Conservation (phyloP, 1,140 invertebrate species). For the Drosophila watanabei region DNA sequence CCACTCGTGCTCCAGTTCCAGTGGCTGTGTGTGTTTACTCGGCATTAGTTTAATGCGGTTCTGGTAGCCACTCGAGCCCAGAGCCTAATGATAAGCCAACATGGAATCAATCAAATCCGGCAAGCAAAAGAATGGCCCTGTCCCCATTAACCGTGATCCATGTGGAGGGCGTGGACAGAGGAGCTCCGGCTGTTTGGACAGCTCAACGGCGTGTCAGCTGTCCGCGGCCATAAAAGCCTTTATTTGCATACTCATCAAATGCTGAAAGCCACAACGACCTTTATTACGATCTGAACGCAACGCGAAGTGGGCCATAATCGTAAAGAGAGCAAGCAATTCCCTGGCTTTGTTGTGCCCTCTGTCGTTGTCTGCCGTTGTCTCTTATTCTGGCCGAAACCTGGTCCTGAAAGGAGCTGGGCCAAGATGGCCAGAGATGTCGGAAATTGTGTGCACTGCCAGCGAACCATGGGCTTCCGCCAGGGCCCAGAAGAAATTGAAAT, state of each 20-base stretch:
- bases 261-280: slow-evolving; percentile 64
- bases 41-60: slow-evolving; percentile 15
- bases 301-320: slow-evolving; percentile 58
- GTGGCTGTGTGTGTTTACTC: slow-evolving; percentile 22
- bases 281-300: slow-evolving; percentile 48
- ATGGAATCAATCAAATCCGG: slow-evolving; percentile 70
- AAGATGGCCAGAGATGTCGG: slow-evolving; percentile 19
- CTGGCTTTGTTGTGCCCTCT: slow-evolving; percentile 16
- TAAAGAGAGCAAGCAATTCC: slow-evolving; percentile 67
- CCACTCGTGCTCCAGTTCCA: background rate
- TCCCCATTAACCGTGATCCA: slow-evolving; percentile 19
- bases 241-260: slow-evolving; percentile 78
- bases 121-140: slow-evolving; percentile 27
- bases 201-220: slow-evolving; percentile 58
- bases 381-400: background rate
- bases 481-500: slow-evolving; percentile 32
- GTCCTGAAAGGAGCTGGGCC: background rate
- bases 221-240: slow-evolving; percentile 50
- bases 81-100: slow-evolving; percentile 70
- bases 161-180: background rate
- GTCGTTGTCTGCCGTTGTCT: slow-evolving; percentile 16
- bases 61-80: slow-evolving; percentile 6
- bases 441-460: slow-evolving; percentile 46
- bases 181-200: slow-evolving; percentile 27
- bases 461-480: slow-evolving; percentile 15